Percentiles rank a stretch among this genome's conserved stretches.
Evolutionary conservation across 2,113 vertebrate genomes (phyloP).

Genomic region (Xenus cinereus): DNA sequence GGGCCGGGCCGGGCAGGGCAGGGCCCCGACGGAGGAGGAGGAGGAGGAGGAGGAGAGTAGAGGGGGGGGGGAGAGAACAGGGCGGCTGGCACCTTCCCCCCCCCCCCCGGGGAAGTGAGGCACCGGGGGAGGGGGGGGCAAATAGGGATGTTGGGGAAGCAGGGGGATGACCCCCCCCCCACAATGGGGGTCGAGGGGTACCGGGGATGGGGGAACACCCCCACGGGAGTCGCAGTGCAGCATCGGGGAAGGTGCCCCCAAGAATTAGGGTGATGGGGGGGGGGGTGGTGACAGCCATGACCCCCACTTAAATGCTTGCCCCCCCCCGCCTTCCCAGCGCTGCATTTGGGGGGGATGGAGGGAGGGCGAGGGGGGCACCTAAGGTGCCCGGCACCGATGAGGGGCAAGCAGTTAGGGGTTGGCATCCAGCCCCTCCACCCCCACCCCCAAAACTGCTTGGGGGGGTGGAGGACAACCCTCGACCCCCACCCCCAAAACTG

Average conservation of each 20-base stretch:
- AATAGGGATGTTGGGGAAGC: background rate
- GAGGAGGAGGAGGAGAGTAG: background rate
- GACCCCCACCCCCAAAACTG: background rate
- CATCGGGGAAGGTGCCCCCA: too few relatives aligned
- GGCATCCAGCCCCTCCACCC: background rate
- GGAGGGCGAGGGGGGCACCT: background rate
- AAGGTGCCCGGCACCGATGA: too few relatives aligned
- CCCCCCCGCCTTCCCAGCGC: background rate
- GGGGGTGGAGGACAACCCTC: too few relatives aligned
- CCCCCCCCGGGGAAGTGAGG: too few relatives aligned
- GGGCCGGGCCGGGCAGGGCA: conserved; percentile 17
- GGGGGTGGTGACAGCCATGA: background rate
- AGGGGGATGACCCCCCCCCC: too few relatives aligned
- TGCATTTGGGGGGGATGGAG: background rate
- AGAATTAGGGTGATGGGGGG: background rate
- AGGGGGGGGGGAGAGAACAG: background rate
- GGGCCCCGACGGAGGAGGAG: background rate
- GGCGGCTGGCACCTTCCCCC: background rate
- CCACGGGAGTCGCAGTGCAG: background rate
- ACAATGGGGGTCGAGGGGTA: background rate
- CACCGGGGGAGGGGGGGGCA: too few relatives aligned
- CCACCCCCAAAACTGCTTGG: background rate
- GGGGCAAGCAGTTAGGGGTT: background rate
- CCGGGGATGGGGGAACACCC: background rate
- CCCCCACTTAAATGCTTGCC: rapidly evolving